Percentiles rank a stretch among this genome's conserved stretches.
phyloP scores from a whole-genome alignment of 2,113 vertebrate genomes.

The Anseranas semipalmata region DNA sequence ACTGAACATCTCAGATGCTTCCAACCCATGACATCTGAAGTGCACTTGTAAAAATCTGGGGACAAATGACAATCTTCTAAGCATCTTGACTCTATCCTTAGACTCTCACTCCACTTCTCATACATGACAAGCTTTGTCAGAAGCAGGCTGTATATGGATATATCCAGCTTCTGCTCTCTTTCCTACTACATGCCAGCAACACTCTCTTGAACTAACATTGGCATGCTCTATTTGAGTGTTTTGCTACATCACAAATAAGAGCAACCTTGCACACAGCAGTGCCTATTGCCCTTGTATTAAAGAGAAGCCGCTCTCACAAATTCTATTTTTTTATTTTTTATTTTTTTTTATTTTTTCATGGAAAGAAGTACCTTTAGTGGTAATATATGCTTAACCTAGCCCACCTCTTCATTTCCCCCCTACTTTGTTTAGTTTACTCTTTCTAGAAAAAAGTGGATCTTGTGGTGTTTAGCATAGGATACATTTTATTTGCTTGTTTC shows the following conservation, averaged over 20 bases:
- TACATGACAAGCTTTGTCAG: not conserved
- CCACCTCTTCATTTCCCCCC: not conserved
- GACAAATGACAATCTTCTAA: not conserved
- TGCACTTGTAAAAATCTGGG: not conserved
- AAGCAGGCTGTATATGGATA: not conserved
- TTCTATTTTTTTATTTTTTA: not conserved
- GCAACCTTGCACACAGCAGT: not conserved
- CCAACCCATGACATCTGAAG: not conserved
- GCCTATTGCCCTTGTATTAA: not conserved
- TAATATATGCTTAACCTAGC: not conserved
- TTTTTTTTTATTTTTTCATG: too few species aligned
- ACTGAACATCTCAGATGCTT: not conserved
- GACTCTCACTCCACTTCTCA: not conserved
- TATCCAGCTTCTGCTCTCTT: too few species aligned
- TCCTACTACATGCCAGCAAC: not conserved
- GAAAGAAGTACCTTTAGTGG: not conserved
- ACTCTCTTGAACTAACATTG: not conserved
- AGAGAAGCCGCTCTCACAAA: not conserved
- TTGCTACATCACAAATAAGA: not conserved
- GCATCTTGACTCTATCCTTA: not conserved
- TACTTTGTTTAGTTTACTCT: not conserved
- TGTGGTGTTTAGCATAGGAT: not conserved
- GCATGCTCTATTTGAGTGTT: not conserved
- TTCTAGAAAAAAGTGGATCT: not conserved
- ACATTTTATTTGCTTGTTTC: not conserved